Evolutionary conservation across 2,888 invertebrate species (phyloP), one percentile per base, ranked within the genome.

Genomic region (Thymelicus sylvestris): DNA sequence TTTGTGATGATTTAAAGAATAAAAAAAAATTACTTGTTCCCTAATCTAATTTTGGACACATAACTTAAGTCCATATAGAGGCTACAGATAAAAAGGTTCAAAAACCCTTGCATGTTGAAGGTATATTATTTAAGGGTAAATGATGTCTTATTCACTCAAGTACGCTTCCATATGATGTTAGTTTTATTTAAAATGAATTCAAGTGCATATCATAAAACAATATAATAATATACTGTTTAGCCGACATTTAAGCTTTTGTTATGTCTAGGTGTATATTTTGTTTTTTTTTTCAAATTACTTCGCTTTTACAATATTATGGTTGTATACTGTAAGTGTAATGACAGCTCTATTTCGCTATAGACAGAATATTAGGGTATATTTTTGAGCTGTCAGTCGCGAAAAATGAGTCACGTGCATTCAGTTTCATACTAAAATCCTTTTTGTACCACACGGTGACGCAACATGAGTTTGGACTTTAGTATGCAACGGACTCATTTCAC

Each of bases 181-280:
- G 19, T 52, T 52, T 63, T 31, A 48, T 48, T 63, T 63, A 48
- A 65, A 55, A 55, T n/a, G 65, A 65, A 39, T 52, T 39, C 31
- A 55, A 55, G 48, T 68, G 62, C 68, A 68, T 63, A 68, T 68
- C 68, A 68, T 62, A 38, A 67, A 31, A 55, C 55, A 63, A 41
- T 63, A 63, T 63, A 52, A 63, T 63, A 52, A 52, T 19, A 50
- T 15, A 15, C 44, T 8, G 44, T 44, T 15, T 52, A 52, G 19
- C 19, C 15, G 55, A 52, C 55, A 63, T 47, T 63, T 63, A 63
- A 48, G 62, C 31, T 63, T 63, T 63, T 19, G 19, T 62, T 62
- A 39, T 48, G 39, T 48, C 31, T 63, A 48, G 24, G 31, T 47
- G 48, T 31, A 48, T 63, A 48, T 41, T 8, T n/a, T 39, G 31